Evolutionary conservation across 1,140 invertebrate genomes (phyloP).

Genomic region (Achatina immaculata): DNA sequence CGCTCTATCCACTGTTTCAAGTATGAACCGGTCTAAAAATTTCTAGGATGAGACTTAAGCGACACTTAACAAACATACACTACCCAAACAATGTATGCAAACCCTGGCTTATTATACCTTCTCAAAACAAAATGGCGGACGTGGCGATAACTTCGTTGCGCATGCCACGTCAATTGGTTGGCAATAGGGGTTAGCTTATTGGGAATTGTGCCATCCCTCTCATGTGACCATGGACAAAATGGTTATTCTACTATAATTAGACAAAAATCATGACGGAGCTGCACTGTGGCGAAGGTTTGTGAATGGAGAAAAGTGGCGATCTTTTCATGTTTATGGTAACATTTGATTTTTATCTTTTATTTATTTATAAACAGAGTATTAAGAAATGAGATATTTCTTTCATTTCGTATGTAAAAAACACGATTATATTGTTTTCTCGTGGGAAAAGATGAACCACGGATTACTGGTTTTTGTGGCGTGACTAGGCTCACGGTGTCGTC

Average conservation of each 20-base stretch:
- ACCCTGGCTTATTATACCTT: neutral
- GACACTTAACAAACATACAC: neutral
- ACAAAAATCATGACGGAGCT: neutral
- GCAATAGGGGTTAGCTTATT: slow-evolving; percentile 35
- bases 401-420: too few relatives aligned
- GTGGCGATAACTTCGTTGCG: slow-evolving; percentile 57
- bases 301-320: too few relatives aligned
- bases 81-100: neutral
- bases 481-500: too few relatives aligned
- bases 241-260: slow-evolving; percentile 4
- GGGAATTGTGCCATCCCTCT: slow-evolving; percentile 25
- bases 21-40: neutral
- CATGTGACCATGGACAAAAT: slow-evolving; percentile 45
- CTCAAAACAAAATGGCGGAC: slow-evolving; percentile 57
- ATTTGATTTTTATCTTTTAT: too few relatives aligned
- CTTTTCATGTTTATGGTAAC: too few relatives aligned
- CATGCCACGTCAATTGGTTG: slow-evolving; percentile 61
- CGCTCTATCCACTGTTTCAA: neutral
- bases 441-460: too few relatives aligned
- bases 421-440: too few relatives aligned
- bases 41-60: neutral
- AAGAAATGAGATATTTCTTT: too few relatives aligned
- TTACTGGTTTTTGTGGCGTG: too few relatives aligned
- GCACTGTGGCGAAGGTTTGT: neutral
- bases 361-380: too few relatives aligned